Base-by-base conservation (phyloP, 2,888 invertebrate species). In the Machimus atricapillus region DNA sequence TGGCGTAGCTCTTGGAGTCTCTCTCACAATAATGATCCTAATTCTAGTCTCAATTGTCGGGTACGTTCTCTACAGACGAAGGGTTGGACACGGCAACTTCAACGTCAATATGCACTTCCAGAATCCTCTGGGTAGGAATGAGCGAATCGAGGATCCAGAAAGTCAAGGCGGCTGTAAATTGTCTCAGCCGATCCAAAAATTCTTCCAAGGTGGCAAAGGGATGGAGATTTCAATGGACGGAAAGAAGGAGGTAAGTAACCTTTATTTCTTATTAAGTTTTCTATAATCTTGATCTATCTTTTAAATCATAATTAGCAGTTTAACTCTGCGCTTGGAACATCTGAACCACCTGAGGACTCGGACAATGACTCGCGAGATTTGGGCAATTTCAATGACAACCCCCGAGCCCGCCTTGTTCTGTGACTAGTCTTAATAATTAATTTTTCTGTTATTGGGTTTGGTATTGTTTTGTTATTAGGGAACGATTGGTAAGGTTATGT, bases 21-120 rank as follows among this genome's bases (percentile, higher is more conserved):
- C 86, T 89, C 16, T 89, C 81, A 88, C 76, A 79, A 23, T 90
- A 2, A 46, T 90, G 5, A 87, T 88, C 7, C 46, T 89, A 4
- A 58, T 90, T 7, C 27, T 89, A 2, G 73, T 89, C 37, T 88
- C 89, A 9, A 89, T 88, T 27, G 85, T 90, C 86, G 91, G 90
- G 89, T 92, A 90, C 90, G 89, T 91, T 88, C 91, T 90, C 89
- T 92, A 91, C 89, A 90, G 91, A 88, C 88, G 88, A 87, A 88
- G 92, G 90, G 93, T 94, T 94, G 95, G 94, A 89, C 89, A 93
- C 91, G 90, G 92, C 91, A 89, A 93, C 90, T 91, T 92, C 90
- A 92, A 92, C 90, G 90, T 92, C 89, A 92, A 90, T 90, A 90
- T 93, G 91, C 91, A 92, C 91, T 92, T 92, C 91, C 92, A 93